These are phyloP conservation scores for Suricata suricatta DNA, from an alignment of 2,113 vertebrate species.

Conservation along the genomic window DNA sequence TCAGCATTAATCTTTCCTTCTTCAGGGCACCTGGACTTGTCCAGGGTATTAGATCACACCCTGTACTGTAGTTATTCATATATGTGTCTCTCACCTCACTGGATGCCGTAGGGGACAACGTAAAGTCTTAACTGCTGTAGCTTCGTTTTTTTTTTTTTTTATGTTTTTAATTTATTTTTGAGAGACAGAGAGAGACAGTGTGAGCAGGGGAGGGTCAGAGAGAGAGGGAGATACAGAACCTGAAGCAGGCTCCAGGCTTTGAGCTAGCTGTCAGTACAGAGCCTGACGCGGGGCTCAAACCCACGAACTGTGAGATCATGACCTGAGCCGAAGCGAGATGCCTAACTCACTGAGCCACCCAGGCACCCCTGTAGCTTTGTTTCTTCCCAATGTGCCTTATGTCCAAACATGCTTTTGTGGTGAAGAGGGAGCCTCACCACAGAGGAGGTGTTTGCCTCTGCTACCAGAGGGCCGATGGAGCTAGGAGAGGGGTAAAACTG, in stretches of 20 bases:
- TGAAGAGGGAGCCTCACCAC: neutral
- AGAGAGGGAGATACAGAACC: too few species aligned
- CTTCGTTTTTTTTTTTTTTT: neutral
- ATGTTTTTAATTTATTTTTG: too few species aligned
- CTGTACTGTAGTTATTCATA: neutral
- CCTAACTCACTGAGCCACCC: too few species aligned
- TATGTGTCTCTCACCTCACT: neutral
- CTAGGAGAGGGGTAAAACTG: rapidly evolving
- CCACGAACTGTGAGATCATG: too few species aligned
- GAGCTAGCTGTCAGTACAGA: too few species aligned
- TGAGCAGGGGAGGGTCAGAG: too few species aligned
- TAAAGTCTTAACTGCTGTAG: neutral
- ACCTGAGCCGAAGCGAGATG: too few species aligned
- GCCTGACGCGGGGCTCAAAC: too few species aligned
- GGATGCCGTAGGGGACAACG: neutral
- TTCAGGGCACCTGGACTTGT: neutral
- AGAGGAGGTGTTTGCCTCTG: neutral
- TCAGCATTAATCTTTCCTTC: neutral
- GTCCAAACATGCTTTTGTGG: neutral
- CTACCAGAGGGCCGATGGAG: neutral
- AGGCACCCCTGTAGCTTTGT: neutral
- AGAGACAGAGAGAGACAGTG: too few species aligned
- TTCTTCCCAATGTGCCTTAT: neutral
- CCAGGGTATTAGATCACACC: neutral
- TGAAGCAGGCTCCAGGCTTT: too few species aligned